Evolutionary conservation across 2,888 invertebrate genomes (phyloP), one percentile per base, ranked within the genome.

Genomic region (Platycnemis pennipes): DNA sequence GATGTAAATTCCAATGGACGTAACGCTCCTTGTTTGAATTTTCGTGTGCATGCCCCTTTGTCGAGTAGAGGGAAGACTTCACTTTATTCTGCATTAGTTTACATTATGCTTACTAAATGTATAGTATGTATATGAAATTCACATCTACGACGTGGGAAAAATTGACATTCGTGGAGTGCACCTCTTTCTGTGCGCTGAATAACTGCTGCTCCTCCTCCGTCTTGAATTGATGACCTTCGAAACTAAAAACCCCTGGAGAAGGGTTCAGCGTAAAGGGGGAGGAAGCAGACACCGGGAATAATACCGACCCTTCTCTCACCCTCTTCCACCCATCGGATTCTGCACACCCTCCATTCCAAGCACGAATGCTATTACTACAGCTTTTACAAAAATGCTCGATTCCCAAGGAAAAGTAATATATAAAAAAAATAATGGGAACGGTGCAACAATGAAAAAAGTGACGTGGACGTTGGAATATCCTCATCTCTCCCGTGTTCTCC

Each of bases 211-310:
- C 31, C 37, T 37, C 37, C 77, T 77, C n/a, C 63, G 19, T 8
- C 77, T 7, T 77, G 77, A 77, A 77, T 77, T 77, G 77, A 77
- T 63, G 63, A 37, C 77, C 77, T 77, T 37, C 37, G 31, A 63
- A 63, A 63, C 63, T 37, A 77, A 77, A 77, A 77, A 77, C 77
- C 31, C 22, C 3, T 37, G 77, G 77, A n/a, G 13, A 16, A 11
- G 16, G 16, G 16, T 16, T 49, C 49, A 49, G 26, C 49, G 49
- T 11, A 49, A 49, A 49, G 11, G 37, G 77, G 16, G 37, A 3
- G 69, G 37, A 7, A 37, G 37, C 37, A 13, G 31, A 13, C 13
- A 13, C 1, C 2, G 77, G 77, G 77, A 3, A 13, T 31, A 37
- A 37, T 22, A 26, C 19, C 22, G 63, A 22, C 63, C 63, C 37